Conservation (phyloP, 2,888 invertebrate species). For the Cerceris ruficornis region DNA sequence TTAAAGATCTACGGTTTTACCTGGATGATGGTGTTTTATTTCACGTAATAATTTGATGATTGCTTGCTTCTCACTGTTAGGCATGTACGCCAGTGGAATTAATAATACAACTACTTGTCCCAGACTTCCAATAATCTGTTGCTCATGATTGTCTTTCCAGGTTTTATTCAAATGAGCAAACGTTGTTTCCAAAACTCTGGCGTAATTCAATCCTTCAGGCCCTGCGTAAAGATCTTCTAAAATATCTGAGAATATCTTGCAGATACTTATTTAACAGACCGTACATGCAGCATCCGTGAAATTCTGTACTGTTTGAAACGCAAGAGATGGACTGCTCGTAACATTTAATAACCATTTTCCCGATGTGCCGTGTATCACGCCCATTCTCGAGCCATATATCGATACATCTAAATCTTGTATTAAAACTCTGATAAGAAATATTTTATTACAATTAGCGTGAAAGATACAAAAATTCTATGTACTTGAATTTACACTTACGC, state of each 20-base stretch:
- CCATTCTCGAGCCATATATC: conserved; percentile 84
- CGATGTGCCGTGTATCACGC: conserved; percentile 85
- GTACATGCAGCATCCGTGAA: conserved; percentile 65
- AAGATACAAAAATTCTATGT: conserved; percentile 1
- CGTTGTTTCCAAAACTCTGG: conserved; percentile 55
- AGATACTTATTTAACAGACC: conserved; percentile 19
- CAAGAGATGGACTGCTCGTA: conserved; percentile 83
- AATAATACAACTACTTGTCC: conserved; percentile 72
- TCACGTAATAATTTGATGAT: conserved; percentile 56
- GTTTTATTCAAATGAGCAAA: conserved; percentile 61
- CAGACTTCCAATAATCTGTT: conserved; percentile 64
- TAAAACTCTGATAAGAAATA: conserved; percentile 82
- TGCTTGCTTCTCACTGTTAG: conserved; percentile 51
- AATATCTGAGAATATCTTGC: background rate
- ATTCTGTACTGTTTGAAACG: conserved; percentile 72
- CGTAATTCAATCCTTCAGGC: conserved; percentile 68
- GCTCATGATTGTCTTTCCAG: conserved; percentile 62
- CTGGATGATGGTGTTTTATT: conserved; percentile 71
- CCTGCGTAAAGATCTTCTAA: conserved; percentile 52
- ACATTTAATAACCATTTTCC: conserved; percentile 85
- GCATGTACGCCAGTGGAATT: conserved; percentile 59
- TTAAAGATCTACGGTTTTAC: conserved; percentile 47
- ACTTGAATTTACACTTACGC: conserved; percentile 43
- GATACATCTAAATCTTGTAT: conserved; percentile 85
- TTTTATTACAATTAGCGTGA: conserved; percentile 3